Conservation (phyloP, 2,113 vertebrate genomes). For the Lynx canadensis region DNA sequence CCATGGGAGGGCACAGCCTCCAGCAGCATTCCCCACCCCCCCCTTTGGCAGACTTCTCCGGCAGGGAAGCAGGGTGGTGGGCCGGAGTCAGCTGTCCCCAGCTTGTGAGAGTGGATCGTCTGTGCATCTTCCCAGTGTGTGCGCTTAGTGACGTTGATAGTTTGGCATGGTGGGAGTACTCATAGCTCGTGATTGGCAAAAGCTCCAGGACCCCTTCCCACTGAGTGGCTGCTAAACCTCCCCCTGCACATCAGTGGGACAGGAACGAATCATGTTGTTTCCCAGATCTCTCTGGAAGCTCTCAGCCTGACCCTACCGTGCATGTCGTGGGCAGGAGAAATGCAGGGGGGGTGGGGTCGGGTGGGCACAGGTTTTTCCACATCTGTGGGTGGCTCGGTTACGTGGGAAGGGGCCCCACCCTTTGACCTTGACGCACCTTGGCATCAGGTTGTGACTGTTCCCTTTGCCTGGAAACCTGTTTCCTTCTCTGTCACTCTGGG, state of each 20-base stretch:
- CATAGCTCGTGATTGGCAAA: background rate
- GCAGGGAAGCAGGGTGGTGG: background rate
- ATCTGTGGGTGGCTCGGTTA: background rate
- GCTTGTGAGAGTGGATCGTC: background rate
- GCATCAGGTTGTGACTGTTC: background rate
- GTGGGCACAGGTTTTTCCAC: background rate
- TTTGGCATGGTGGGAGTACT: background rate
- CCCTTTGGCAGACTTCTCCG: background rate
- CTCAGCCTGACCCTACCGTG: background rate
- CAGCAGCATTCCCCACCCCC: background rate
- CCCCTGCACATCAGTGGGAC: accelerated
- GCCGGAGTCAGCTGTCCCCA: background rate
- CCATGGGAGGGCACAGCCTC: background rate
- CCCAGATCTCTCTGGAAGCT: background rate
- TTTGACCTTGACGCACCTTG: background rate
- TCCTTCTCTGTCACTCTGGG: background rate
- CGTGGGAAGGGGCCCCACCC: too few relatives aligned
- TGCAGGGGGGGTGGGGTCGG: too few relatives aligned
- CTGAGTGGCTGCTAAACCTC: background rate
- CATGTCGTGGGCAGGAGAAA: background rate
- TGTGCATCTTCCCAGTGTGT: background rate
- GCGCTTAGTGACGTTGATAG: background rate
- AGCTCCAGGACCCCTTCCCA: too few relatives aligned
- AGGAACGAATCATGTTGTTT: background rate
- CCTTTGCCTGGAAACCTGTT: background rate